Evolutionary conservation across 2,797 vertebrate genomes (phyloP).

Genomic region (Myoxocephalus aenaeus): DNA sequence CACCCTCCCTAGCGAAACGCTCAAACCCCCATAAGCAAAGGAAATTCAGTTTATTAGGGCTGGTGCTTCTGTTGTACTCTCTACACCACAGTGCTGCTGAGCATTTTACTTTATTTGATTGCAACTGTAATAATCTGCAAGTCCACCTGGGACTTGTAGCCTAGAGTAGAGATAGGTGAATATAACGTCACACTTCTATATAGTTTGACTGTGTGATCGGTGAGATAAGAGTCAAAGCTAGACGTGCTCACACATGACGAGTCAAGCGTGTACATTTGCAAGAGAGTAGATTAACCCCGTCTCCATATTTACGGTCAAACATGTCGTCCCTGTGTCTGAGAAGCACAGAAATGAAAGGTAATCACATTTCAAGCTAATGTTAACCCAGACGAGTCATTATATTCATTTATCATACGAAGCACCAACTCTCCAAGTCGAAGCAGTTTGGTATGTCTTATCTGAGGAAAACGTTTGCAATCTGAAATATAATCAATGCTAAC

Average conservation of each 20-base stretch:
- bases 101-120: conserved; percentile 55
- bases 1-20: conserved; percentile 18
- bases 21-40: conserved; percentile 49
- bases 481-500: conserved; percentile 28
- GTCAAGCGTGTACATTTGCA: background rate
- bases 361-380: conserved; percentile 23
- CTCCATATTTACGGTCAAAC: conserved; percentile 1
- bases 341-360: conserved; percentile 13
- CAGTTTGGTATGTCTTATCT: conserved; percentile 3
- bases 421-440: background rate
- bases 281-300: conserved; percentile 4
- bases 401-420: background rate
- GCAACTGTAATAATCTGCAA: conserved; percentile 48
- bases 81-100: conserved; percentile 36
- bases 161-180: conserved; percentile 32
- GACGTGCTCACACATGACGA: conserved; percentile 1
- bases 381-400: conserved; percentile 10
- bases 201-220: conserved; percentile 26
- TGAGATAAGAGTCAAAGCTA: conserved; percentile 29
- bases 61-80: conserved; percentile 45
- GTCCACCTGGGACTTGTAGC: conserved; percentile 47
- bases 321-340: conserved; percentile 2
- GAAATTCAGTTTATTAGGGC: conserved; percentile 54
- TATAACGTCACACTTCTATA: conserved; percentile 34
- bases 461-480: conserved; percentile 23